Conservation (phyloP, 2,797 vertebrate species). For the Falco berigora region DNA sequence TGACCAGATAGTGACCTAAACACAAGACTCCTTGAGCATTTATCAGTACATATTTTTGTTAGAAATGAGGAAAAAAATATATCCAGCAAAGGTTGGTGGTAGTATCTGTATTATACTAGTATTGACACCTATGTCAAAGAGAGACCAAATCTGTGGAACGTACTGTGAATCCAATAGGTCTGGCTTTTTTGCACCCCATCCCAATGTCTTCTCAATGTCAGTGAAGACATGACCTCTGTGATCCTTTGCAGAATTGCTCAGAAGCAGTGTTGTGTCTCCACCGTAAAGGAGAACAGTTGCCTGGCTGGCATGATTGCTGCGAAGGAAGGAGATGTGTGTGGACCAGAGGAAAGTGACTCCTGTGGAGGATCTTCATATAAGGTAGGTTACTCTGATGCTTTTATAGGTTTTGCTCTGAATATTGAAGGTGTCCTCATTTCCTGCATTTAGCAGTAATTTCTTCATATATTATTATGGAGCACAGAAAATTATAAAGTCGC, state of each 20-base stretch:
- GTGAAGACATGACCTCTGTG: neutral
- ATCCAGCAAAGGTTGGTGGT: neutral
- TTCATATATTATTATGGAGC: fast-evolving
- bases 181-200: neutral
- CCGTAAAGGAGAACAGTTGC: constrained; percentile 83
- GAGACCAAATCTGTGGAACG: neutral
- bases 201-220: neutral
- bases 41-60: neutral
- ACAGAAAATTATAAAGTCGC: neutral
- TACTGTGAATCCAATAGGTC: neutral
- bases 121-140: neutral
- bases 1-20: neutral
- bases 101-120: neutral
- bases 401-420: neutral
- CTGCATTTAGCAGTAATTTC: neutral
- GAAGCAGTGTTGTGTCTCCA: constrained; percentile 85
- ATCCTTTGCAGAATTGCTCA: constrained; percentile 77
- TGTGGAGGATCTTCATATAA: constrained; percentile 79
- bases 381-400: constrained; percentile 65
- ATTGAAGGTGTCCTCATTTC: neutral
- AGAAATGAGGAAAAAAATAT: neutral
- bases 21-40: neutral
- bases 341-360: constrained; percentile 61
- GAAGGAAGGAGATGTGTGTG: constrained; percentile 78
- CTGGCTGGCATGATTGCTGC: constrained; percentile 81